Evolutionary conservation across 2,888 invertebrate species (phyloP).

Genomic region (Pelosia muscerda): DNA sequence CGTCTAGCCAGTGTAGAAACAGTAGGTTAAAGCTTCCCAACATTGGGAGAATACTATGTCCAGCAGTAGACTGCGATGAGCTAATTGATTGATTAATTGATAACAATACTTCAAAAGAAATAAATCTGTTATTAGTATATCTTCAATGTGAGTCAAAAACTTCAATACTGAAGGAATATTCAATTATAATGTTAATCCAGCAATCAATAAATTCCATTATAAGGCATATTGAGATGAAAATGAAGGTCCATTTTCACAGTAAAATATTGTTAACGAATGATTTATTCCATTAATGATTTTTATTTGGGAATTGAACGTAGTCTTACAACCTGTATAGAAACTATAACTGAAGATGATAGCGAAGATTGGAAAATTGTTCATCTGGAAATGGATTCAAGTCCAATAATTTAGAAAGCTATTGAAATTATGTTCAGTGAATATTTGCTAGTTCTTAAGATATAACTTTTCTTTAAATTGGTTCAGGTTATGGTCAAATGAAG

Average conservation of each 20-base stretch:
- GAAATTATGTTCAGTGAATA: background rate
- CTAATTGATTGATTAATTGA: no score
- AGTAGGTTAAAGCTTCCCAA: no score
- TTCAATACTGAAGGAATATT: slow-evolving; percentile 11
- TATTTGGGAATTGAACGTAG: background rate
- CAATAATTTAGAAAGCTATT: background rate
- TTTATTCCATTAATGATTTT: slow-evolving; percentile 3
- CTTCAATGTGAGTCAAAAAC: background rate
- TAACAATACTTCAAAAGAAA: no score
- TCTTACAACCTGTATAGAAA: background rate
- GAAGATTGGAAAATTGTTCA: slow-evolving; percentile 2
- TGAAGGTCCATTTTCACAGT: slow-evolving; percentile 5
- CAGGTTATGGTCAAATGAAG: no score
- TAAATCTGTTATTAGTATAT: no score
- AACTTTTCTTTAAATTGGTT: background rate
- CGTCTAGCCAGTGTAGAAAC: no score
- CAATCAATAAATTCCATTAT: slow-evolving; percentile 16
- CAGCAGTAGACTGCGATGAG: no score
- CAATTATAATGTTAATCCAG: slow-evolving; percentile 13
- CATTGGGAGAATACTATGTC: no score
- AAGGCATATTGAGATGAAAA: slow-evolving; percentile 11
- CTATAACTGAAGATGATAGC: background rate
- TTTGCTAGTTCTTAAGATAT: background rate
- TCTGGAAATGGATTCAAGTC: background rate
- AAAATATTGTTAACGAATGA: slow-evolving; percentile 11